Conservation (phyloP, 2,113 vertebrate genomes). For the Sus scrofa region DNA sequence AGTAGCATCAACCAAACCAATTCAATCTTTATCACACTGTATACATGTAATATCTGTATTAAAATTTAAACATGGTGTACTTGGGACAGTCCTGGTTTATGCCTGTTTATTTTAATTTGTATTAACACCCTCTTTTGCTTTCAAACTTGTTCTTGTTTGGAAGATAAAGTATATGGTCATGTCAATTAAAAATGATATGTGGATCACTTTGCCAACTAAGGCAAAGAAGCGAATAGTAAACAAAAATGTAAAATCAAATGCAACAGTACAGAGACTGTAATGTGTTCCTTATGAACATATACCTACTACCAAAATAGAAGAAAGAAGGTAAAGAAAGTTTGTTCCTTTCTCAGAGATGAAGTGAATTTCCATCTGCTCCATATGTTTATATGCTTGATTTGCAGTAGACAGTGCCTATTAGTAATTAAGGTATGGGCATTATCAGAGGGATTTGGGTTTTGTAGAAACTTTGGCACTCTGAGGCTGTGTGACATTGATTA, state of each 20-base stretch:
- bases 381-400: not conserved
- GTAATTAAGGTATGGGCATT: not conserved
- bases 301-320: not conserved
- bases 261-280: not conserved
- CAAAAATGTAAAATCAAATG: slow-evolving; percentile 21
- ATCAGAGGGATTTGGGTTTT: not conserved
- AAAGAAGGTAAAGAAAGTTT: not conserved
- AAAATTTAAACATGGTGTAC: not conserved
- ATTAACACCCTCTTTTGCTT: not conserved
- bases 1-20: not conserved
- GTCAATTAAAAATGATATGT: slow-evolving; percentile 53
- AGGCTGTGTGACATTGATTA: not conserved
- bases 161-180: not conserved
- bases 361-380: not conserved
- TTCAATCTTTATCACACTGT: not conserved
- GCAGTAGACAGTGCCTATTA: not conserved
- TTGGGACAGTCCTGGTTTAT: not conserved
- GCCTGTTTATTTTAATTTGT: not conserved
- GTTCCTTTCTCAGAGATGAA: not conserved
- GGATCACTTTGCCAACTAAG: not conserved
- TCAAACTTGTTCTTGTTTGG: not conserved
- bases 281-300: not conserved
- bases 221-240: not conserved
- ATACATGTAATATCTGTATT: not conserved
- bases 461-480: not conserved